Conservation (phyloP, 2,797 vertebrate genomes). For the Clamator glandarius region DNA sequence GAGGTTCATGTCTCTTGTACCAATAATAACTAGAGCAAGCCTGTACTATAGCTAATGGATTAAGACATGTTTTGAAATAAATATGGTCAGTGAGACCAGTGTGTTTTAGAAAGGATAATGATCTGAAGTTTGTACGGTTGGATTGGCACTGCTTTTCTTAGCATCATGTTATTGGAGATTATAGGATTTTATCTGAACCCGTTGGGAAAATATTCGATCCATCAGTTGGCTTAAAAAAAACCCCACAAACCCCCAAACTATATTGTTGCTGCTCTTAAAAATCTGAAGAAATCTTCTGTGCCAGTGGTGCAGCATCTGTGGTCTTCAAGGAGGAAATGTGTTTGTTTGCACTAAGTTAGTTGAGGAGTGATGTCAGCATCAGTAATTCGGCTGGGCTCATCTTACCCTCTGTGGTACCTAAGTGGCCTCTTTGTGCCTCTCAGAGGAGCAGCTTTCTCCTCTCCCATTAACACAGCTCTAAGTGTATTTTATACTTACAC, state of each 20-base stretch:
- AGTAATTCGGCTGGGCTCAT: not conserved
- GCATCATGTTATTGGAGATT: not conserved
- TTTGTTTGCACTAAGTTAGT: not conserved
- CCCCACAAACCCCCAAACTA: not conserved
- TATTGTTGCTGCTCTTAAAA: not conserved
- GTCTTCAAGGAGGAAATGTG: not conserved
- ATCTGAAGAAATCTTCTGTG: not conserved
- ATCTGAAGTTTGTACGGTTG: not conserved
- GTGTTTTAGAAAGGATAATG: not conserved
- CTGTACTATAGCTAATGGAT: not conserved
- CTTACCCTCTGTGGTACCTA: not conserved
- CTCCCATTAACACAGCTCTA: slow-evolving; percentile 16
- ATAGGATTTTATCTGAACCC: not conserved
- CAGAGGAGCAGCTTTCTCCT: slow-evolving; percentile 1
- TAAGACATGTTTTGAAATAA: not conserved
- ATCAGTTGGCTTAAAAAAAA: not conserved
- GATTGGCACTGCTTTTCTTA: not conserved
- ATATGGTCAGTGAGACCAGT: not conserved
- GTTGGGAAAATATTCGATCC: not conserved
- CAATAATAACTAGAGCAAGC: not conserved
- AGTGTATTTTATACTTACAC: not conserved
- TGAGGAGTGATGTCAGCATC: slow-evolving; percentile 48
- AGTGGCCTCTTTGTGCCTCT: not conserved
- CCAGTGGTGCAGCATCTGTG: not conserved
- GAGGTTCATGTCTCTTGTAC: not conserved